Percentiles rank a stretch among this genome's conserved stretches.
phyloP scores from a whole-genome alignment of 2,888 invertebrate genomes.

The Mactromeris polynyma region DNA sequence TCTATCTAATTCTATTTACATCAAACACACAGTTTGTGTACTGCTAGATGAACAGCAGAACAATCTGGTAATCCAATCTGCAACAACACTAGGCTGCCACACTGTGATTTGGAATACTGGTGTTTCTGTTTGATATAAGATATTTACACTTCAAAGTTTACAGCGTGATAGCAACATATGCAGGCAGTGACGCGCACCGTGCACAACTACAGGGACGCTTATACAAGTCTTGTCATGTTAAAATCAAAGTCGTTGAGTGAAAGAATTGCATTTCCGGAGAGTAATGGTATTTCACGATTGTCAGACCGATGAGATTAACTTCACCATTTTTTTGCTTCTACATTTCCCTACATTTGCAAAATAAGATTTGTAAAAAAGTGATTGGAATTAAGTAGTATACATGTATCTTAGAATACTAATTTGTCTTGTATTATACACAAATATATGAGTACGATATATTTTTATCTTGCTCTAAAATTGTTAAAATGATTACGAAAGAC shows the following conservation, averaged over 20 bases:
- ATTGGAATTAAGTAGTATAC: too few relatives aligned
- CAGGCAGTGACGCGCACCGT: neutral
- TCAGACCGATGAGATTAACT: too few relatives aligned
- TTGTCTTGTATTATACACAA: too few relatives aligned
- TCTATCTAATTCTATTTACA: neutral
- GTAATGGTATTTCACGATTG: neutral
- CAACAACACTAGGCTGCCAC: neutral
- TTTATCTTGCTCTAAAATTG: too few relatives aligned
- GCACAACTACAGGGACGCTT: neutral
- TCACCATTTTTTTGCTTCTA: too few relatives aligned
- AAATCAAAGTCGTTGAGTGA: neutral
- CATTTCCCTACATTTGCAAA: too few relatives aligned
- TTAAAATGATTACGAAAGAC: too few relatives aligned
- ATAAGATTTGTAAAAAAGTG: too few relatives aligned
- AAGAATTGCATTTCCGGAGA: neutral
- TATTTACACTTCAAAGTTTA: neutral
- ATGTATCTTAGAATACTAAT: too few relatives aligned
- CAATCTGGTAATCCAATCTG: neutral
- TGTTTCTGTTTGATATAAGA: neutral
- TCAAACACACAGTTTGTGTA: neutral
- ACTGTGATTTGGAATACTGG: neutral
- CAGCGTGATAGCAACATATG: constrained; percentile 2
- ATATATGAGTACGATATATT: too few relatives aligned
- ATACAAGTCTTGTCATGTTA: neutral
- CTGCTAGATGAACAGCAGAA: neutral